Evolutionary conservation across 2,113 vertebrate species (phyloP).

Genomic region (Abramis brama): DNA sequence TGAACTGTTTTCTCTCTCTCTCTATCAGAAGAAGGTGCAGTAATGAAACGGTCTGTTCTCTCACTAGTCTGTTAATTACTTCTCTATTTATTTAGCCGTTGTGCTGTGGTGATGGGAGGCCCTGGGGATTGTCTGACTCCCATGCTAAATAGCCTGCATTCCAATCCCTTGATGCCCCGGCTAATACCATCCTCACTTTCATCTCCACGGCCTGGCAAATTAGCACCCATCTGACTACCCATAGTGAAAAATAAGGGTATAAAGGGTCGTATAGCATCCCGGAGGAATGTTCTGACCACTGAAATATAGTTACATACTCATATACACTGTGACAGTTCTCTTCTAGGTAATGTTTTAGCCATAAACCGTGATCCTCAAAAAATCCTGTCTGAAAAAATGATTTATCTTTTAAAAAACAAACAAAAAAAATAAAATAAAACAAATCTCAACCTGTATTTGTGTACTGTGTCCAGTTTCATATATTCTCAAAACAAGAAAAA

Average conservation of each 20-base stretch:
- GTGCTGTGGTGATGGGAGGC: slow-evolving; percentile 72
- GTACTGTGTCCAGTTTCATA: neutral
- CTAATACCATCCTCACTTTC: slow-evolving; percentile 73
- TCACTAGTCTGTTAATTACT: slow-evolving; percentile 82
- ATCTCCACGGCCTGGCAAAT: slow-evolving; percentile 71
- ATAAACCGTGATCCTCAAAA: neutral
- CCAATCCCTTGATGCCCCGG: slow-evolving; percentile 78
- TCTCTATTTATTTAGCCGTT: slow-evolving; percentile 85
- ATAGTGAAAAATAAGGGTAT: slow-evolving; percentile 30
- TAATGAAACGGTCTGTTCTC: slow-evolving; percentile 78
- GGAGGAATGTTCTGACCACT: slow-evolving; percentile 28
- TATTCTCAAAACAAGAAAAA: neutral
- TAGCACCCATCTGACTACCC: slow-evolving; percentile 69
- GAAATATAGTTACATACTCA: slow-evolving; percentile 7
- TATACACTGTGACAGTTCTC: neutral
- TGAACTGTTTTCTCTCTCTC: slow-evolving; percentile 21
- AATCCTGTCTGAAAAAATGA: neutral
- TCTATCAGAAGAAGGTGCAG: slow-evolving; percentile 52
- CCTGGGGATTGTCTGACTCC: slow-evolving; percentile 80
- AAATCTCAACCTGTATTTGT: neutral
- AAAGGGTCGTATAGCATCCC: neutral
- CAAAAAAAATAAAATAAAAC: neutral
- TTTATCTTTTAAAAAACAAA: neutral
- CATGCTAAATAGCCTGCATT: slow-evolving; percentile 80
- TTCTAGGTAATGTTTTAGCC: neutral